Evolutionary conservation across 2,113 vertebrate genomes (phyloP).

Genomic region (Empidonax alnorum): DNA sequence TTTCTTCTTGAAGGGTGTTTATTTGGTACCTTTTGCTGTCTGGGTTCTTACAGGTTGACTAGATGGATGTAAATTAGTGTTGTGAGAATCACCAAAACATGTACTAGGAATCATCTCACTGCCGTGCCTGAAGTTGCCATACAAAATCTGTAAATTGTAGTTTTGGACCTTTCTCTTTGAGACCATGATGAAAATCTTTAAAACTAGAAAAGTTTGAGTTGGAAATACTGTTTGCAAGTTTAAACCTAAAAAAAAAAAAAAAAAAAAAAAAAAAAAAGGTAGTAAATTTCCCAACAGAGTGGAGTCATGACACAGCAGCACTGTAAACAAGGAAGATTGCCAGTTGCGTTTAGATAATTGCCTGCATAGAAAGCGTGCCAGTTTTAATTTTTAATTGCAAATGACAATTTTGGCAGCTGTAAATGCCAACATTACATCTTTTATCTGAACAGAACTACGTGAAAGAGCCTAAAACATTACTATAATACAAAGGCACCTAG

Average conservation of each 20-base stretch:
- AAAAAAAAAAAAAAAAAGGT: background rate
- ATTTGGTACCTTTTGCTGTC: background rate
- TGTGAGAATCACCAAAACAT: background rate
- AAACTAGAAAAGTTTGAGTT: background rate
- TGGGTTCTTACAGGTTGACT: background rate
- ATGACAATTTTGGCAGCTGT: slow-evolving; percentile 79
- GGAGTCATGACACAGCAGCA: slow-evolving; percentile 70
- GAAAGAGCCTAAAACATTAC: slow-evolving; percentile 49
- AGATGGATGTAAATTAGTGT: background rate
- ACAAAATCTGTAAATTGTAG: background rate
- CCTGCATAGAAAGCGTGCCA: slow-evolving; percentile 68
- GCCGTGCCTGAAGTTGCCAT: background rate
- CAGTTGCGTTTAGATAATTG: slow-evolving; percentile 79
- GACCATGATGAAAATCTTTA: background rate
- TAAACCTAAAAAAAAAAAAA: slow-evolving; percentile 6
- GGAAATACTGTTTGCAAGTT: slow-evolving; percentile 32
- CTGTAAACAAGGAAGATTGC: slow-evolving; percentile 74
- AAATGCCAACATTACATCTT: slow-evolving; percentile 65
- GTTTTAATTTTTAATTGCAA: slow-evolving; percentile 82
- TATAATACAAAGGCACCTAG: background rate
- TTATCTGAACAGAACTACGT: slow-evolving; percentile 48
- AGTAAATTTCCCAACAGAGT: slow-evolving; percentile 58
- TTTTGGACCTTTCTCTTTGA: background rate
- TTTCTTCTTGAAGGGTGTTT: background rate
- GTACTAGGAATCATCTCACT: background rate